Evolutionary conservation across 2,113 vertebrate genomes (phyloP), one percentile per base, ranked within the genome.

Genomic region (Phrynosoma platyrhinos): DNA sequence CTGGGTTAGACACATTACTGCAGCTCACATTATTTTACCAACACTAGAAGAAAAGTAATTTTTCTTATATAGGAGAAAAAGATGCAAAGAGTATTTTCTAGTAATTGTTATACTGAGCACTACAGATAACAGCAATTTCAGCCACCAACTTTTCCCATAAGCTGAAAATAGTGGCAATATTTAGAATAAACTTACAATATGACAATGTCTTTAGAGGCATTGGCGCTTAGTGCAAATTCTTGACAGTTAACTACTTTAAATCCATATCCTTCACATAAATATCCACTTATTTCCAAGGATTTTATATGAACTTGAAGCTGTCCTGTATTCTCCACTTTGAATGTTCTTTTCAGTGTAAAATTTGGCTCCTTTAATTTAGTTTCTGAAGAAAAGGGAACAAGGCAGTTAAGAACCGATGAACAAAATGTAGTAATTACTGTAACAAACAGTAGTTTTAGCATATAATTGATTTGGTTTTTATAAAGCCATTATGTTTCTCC

Each of bases 161-260:
- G 12, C 77, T 66, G 84, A 89, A 62, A 83, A 52, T 72, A 25
- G 21, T 77, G 3, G 20, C 64, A 71, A 18, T 32, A 20, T 86
- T 78, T 3, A 78, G 21, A 79, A 42, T 9, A 0, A 84, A 98
- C 98, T 99, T 94, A 99, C 99, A 99, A 94, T 96, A 99, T 98
- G 93, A 98, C 93, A 94, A 99, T 98, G 94, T 99, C 99, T 97
- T 98, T 99, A 75, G 98, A 99, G 92, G 98, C 92, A 90, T 99
- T 99, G 95, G 98, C 98, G 94, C 98, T 97, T 88, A 99, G 98
- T 96, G 97, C 91, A 98, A 99, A 99, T 93, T 98, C 98, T 72
- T 99, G 97, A 97, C 99, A 99, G 95, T 98, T 99, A 95, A 99
- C 96, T 94, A 99, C 97, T 97, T 99, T 99, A 96, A 99, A 99